These are phyloP conservation scores for Bhutanitis thaidina DNA, from an alignment of 2,888 invertebrate genomes.

Conservation along the genomic window DNA sequence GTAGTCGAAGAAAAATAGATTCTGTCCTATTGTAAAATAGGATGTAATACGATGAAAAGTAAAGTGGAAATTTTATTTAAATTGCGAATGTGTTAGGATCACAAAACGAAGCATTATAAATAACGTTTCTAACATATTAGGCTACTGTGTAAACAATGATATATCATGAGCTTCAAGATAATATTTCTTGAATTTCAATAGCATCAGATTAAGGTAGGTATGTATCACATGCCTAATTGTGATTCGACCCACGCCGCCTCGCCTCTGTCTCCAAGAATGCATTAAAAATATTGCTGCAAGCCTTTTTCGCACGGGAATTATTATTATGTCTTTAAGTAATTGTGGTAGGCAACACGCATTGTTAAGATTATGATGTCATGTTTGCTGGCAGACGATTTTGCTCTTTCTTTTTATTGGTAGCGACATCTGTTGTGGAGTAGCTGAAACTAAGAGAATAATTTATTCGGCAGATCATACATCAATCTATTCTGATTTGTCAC, in stretches of 20 bases:
- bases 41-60: too few species aligned
- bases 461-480: too few species aligned
- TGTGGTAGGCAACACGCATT: slow-evolving; percentile 36
- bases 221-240: slow-evolving; percentile 51
- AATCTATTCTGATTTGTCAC: too few species aligned
- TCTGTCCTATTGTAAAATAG: too few species aligned
- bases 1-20: too few species aligned
- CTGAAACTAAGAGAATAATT: slow-evolving; percentile 12
- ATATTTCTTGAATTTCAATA: slow-evolving; percentile 39
- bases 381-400: slow-evolving; percentile 7
- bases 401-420: slow-evolving; percentile 18
- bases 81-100: background rate
- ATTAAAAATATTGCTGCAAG: slow-evolving; percentile 57
- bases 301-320: slow-evolving; percentile 58
- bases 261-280: slow-evolving; percentile 56
- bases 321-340: slow-evolving; percentile 50
- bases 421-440: slow-evolving; percentile 58
- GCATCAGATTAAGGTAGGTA: slow-evolving; percentile 45
- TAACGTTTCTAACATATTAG: slow-evolving; percentile 8
- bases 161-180: slow-evolving; percentile 22
- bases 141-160: slow-evolving; percentile 17
- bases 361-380: slow-evolving; percentile 41
- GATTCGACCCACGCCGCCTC: slow-evolving; percentile 54
- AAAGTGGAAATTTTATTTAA: too few species aligned
- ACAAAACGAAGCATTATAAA: background rate